phyloP scores from a whole-genome alignment of 2,797 vertebrate genomes.

The Malacoctenus gilli region DNA sequence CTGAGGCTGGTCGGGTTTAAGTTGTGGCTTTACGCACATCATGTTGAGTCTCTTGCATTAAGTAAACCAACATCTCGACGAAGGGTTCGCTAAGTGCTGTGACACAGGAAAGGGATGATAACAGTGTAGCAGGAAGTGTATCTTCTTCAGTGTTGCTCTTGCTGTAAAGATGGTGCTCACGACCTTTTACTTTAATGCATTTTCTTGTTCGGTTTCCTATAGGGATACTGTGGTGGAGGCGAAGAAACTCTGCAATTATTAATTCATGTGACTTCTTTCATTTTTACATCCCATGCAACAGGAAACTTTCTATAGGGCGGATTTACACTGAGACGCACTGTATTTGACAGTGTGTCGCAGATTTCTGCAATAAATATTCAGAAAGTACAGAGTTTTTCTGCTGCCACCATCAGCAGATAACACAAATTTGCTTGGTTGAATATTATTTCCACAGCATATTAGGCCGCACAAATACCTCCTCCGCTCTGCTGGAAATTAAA shows the following conservation, averaged over 20 bases:
- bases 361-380: slow-evolving; percentile 12
- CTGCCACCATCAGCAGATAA: slow-evolving; percentile 16
- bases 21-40: no score
- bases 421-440: slow-evolving; percentile 23
- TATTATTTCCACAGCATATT: slow-evolving; percentile 23
- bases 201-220: slow-evolving; percentile 70
- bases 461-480: slow-evolving; percentile 25
- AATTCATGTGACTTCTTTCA: slow-evolving; percentile 77
- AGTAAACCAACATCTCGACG: background rate
- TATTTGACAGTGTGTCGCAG: background rate
- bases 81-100: slow-evolving; percentile 13
- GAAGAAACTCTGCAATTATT: slow-evolving; percentile 76
- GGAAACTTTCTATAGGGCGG: slow-evolving; percentile 19
- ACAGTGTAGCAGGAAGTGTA: slow-evolving; percentile 1
- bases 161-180: slow-evolving; percentile 38
- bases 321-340: slow-evolving; percentile 6
- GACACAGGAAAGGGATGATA: slow-evolving; percentile 11
- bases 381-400: background rate
- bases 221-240: slow-evolving; percentile 59
- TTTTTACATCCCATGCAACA: slow-evolving; percentile 51
- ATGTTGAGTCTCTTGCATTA: no score
- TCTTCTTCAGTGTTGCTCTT: slow-evolving; percentile 15
- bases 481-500: slow-evolving; percentile 61
- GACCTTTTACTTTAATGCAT: slow-evolving; percentile 47
- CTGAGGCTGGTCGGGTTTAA: no score